A percentile compares a stretch with the other conserved stretches of the same genome.
phyloP scores from a whole-genome alignment of 1,140 invertebrate genomes.

The Cyrtorhinus lividipennis region DNA sequence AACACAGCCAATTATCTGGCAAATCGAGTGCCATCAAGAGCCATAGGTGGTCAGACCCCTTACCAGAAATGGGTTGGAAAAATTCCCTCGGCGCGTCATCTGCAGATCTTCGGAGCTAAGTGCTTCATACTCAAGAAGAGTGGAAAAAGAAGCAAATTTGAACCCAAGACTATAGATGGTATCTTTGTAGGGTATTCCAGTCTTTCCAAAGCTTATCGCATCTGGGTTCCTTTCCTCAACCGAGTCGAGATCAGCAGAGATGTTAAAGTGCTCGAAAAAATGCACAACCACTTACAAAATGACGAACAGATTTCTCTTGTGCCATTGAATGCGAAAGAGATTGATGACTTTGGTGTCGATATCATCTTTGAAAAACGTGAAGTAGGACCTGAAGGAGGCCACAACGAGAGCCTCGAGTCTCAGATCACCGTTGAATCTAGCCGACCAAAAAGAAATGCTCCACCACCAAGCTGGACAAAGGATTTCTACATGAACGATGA shows the following conservation, averaged over 20 bases:
- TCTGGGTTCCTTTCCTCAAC: neutral
- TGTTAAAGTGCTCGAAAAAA: neutral
- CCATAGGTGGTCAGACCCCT: slow-evolving; percentile 23
- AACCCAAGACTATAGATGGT: neutral
- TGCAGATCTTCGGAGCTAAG: slow-evolving; percentile 25
- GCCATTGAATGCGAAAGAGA: too few species aligned
- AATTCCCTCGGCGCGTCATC: slow-evolving; percentile 28
- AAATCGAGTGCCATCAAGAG: slow-evolving; percentile 27
- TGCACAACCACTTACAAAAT: neutral
- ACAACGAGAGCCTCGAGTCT: too few species aligned
- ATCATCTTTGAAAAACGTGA: too few species aligned
- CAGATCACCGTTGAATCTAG: too few species aligned
- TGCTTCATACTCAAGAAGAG: neutral
- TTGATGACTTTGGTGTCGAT: too few species aligned
- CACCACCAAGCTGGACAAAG: neutral
- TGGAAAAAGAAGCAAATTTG: neutral
- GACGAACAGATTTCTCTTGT: too few species aligned
- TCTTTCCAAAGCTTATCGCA: neutral
- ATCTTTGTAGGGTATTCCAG: neutral
- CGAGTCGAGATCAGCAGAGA: neutral
- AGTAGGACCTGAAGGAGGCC: too few species aligned
- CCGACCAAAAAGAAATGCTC: too few species aligned
- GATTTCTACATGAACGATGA: neutral
- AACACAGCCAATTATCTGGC: slow-evolving; percentile 31
- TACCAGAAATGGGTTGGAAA: slow-evolving; percentile 28